phyloP scores from a whole-genome alignment of 53 echinoderm and acorn worm species.

The Arbacia lixula region DNA sequence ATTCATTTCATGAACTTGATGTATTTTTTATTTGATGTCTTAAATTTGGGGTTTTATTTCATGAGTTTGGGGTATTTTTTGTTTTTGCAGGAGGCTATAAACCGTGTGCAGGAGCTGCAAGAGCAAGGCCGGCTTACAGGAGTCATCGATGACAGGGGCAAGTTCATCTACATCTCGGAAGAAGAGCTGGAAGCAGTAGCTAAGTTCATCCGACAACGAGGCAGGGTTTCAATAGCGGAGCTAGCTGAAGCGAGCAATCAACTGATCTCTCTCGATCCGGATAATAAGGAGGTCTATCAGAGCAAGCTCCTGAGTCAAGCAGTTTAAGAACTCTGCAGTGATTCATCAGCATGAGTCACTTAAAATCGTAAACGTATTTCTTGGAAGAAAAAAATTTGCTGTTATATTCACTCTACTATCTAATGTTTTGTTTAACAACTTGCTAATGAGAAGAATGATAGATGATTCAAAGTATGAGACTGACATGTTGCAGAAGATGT shows the following conservation, averaged over 20 bases:
- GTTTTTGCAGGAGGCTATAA: conserved; percentile 84
- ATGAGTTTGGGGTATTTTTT: too few relatives aligned
- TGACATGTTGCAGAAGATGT: too few relatives aligned
- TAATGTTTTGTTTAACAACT: too few relatives aligned
- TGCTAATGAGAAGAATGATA: too few relatives aligned
- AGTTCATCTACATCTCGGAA: conserved; percentile 94
- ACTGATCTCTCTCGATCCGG: conserved; percentile 76
- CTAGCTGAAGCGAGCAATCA: conserved; percentile 96
- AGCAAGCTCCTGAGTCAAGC: conserved; percentile 48
- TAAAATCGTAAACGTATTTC: too few relatives aligned
- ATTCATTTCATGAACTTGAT: too few relatives aligned
- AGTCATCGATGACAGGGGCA: conserved; percentile 90
- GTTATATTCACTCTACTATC: too few relatives aligned
- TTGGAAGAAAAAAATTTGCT: too few relatives aligned
- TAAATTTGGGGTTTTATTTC: too few relatives aligned
- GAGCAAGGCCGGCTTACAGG: conserved; percentile 88
- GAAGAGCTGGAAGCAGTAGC: conserved; percentile 91
- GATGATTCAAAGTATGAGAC: too few relatives aligned
- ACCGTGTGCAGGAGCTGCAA: conserved; percentile 91
- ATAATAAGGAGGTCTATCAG: conserved; percentile 46
- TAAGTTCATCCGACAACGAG: conserved; percentile 91
- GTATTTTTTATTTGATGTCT: too few relatives aligned
- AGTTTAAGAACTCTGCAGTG: background rate
- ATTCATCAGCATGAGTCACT: too few relatives aligned
- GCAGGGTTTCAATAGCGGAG: conserved; percentile 92